These are phyloP conservation scores for Lutraria lutraria DNA, from an alignment of 2,888 invertebrate species.

Conservation along the genomic window DNA sequence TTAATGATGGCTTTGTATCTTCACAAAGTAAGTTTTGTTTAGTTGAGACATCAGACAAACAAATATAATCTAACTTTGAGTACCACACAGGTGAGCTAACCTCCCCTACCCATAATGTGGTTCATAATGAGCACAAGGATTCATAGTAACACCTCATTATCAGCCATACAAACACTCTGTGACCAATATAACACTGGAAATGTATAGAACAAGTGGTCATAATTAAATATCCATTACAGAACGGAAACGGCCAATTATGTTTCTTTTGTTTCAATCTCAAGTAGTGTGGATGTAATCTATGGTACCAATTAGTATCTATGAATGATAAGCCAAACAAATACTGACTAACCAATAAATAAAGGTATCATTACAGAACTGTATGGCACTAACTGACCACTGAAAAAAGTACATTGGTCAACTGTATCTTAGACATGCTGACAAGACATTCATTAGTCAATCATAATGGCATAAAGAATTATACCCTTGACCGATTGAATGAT, in stretches of 20 bases:
- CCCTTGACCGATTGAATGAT: too few species aligned
- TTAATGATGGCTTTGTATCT: background rate
- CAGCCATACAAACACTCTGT: background rate
- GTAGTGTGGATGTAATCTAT: background rate
- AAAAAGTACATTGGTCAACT: too few species aligned
- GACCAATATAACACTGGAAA: constrained; percentile 5
- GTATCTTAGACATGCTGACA: too few species aligned
- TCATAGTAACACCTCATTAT: constrained; percentile 9
- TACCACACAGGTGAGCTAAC: background rate
- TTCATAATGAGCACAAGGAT: background rate
- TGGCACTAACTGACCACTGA: too few species aligned
- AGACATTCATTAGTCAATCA: too few species aligned
- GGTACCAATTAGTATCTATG: background rate
- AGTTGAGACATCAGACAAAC: too few species aligned
- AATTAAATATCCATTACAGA: constrained; percentile 40
- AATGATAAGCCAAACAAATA: background rate
- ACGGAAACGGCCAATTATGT: constrained; percentile 20
- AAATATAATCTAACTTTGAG: too few species aligned
- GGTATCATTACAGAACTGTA: background rate
- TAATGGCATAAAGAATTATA: too few species aligned
- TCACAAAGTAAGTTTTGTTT: too few species aligned
- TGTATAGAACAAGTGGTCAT: constrained; percentile 32
- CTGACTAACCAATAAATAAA: background rate
- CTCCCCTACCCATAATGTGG: background rate
- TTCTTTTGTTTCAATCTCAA: constrained; percentile 12